A percentile compares a stretch with the other conserved stretches of the same genome.
Conservation (phyloP, 2,797 vertebrate genomes). For the Pangasius krempfi region DNA sequence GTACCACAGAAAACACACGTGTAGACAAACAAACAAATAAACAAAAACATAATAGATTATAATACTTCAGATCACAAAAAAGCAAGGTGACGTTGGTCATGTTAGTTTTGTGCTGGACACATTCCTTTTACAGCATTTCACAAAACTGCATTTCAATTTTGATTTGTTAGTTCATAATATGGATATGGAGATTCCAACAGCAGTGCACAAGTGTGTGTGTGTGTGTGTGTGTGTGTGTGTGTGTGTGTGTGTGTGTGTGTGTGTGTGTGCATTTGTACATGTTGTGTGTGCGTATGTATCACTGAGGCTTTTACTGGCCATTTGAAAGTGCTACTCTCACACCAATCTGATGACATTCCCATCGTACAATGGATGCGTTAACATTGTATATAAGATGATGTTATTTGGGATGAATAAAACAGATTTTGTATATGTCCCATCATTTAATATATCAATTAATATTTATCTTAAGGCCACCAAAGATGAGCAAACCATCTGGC, state of each 20-base stretch:
- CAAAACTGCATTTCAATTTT: neutral
- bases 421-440: neutral
- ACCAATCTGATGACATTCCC: slow-evolving; percentile 14
- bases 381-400: neutral
- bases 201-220: slow-evolving; percentile 37
- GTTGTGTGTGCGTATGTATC: slow-evolving; percentile 22
- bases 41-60: slow-evolving; percentile 60
- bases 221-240: slow-evolving; percentile 20
- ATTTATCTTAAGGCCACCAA: slow-evolving; percentile 20
- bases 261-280: neutral
- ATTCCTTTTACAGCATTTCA: slow-evolving; percentile 52
- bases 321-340: slow-evolving; percentile 43
- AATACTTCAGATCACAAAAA: slow-evolving; percentile 62
- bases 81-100: slow-evolving; percentile 50
- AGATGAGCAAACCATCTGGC: slow-evolving; percentile 13
- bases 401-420: neutral
- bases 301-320: slow-evolving; percentile 38
- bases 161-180: slow-evolving; percentile 6
- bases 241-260: neutral
- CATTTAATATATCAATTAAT: neutral
- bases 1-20: slow-evolving; percentile 72
- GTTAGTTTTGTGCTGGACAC: slow-evolving; percentile 18
- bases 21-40: slow-evolving; percentile 68
- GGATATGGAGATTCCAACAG: slow-evolving; percentile 25
- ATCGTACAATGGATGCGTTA: neutral